phyloP scores from a whole-genome alignment of 2,888 invertebrate genomes.

The Cheilosia vernalis region DNA sequence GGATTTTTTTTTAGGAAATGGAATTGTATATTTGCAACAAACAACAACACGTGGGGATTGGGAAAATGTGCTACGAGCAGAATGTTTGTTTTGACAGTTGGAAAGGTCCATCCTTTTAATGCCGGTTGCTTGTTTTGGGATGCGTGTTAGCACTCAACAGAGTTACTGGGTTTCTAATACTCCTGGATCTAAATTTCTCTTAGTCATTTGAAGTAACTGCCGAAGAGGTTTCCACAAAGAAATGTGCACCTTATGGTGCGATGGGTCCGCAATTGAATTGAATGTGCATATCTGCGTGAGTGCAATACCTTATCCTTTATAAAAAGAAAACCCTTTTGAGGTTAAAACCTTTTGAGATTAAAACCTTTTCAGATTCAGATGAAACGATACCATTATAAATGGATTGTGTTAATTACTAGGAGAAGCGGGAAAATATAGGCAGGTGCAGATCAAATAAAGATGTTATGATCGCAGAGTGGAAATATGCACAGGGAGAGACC shows the following conservation, averaged over 20 bases:
- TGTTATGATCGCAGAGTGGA: not conserved
- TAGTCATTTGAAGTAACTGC: too few relatives aligned
- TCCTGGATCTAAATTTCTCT: too few relatives aligned
- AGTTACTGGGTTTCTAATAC: too few relatives aligned
- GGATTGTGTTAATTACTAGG: not conserved
- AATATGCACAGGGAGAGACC: not conserved
- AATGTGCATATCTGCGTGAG: not conserved
- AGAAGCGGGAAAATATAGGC: not conserved
- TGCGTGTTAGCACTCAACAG: too few relatives aligned
- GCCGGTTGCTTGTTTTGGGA: too few relatives aligned
- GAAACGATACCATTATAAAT: conserved; percentile 12
- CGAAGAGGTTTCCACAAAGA: not conserved
- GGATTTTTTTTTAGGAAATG: conserved; percentile 19
- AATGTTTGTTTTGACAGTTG: not conserved
- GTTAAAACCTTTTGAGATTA: not conserved
- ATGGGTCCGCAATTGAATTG: not conserved
- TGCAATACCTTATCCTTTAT: not conserved
- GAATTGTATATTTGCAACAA: conserved; percentile 12
- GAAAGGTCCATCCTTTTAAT: not conserved
- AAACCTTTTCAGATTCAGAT: not conserved
- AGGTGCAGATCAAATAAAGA: not conserved
- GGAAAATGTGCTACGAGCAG: conserved; percentile 2
- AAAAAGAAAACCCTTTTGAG: not conserved
- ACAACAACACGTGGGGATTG: not conserved
- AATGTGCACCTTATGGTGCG: conserved; percentile 7